Evolutionary conservation across 2,113 vertebrate species (phyloP), one percentile per base, ranked within the genome.

Genomic region (Talpa occidentalis): DNA sequence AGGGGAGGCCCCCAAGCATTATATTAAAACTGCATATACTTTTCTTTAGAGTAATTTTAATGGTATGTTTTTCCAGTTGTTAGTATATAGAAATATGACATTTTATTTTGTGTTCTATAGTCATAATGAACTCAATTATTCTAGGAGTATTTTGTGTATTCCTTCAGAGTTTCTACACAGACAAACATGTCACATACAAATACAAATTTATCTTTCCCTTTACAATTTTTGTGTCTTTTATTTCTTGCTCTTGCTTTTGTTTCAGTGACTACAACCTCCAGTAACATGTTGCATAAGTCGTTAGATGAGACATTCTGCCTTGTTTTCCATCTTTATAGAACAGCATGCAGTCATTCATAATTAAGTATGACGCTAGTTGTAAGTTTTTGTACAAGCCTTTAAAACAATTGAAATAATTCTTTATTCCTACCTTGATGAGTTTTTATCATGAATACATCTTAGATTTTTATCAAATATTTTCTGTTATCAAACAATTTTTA

Each of bases 31-130:
- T n/a, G n/a, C n/a, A n/a, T n/a, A n/a, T n/a, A n/a, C n/a, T n/a
- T n/a, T n/a, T n/a, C n/a, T n/a, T 87, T 62, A 11, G n/a, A 32
- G 19, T 70, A 79, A 72, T 62, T 87, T 87, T 79, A 87, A 79
- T 83, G 12, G 22, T 62, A 16, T 66, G 1, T 26, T 89, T 78
- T 70, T 37, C 37, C 26, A 86, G 7, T 69, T 76, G 17, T 66
- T 67, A 37, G 1, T 77, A 10, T 59, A 84, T 74, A 86, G 62
- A 92, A 92, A 40, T 78, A 52, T 32, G 56, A 7, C 60, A 79
- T 70, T 70, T 79, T 79, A 49, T 26, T 70, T 32, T 79, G 19
- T 70, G 30, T 79, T 42, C 28, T 87, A 28, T 14, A 79, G 1
- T 49, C 62, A 77, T 60, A 26, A 49, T 77, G 30, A 85, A 44